These are phyloP conservation scores for Eupsilia transversa DNA, from an alignment of 2,888 invertebrate species.

Conservation along the genomic window DNA sequence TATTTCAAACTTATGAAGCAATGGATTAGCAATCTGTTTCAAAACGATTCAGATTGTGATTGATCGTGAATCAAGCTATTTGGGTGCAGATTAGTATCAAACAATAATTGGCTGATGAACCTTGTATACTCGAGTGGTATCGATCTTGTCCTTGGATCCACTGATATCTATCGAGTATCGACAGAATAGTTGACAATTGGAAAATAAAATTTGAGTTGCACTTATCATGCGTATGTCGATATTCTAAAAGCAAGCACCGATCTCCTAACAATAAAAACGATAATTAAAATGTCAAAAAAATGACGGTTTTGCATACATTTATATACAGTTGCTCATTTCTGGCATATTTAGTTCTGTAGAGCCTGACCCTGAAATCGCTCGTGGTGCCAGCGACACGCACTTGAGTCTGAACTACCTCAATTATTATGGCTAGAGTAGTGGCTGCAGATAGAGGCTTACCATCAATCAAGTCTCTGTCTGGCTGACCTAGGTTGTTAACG, in stretches of 20 bases:
- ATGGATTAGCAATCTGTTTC: no score
- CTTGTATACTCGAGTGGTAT: no score
- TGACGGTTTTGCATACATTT: slow-evolving; percentile 1
- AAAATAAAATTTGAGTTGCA: neutral
- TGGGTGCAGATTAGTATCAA: neutral
- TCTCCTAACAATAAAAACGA: neutral
- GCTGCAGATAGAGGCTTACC: neutral
- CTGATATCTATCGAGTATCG: neutral
- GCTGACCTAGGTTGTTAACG: neutral
- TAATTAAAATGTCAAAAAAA: neutral
- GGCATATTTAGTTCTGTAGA: neutral
- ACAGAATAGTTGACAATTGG: neutral
- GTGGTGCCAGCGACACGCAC: neutral
- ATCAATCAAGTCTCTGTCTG: neutral
- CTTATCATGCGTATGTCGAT: neutral
- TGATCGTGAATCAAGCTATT: no score
- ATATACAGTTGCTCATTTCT: neutral
- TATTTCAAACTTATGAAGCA: no score
- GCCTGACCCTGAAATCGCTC: slow-evolving; percentile 8
- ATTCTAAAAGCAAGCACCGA: neutral
- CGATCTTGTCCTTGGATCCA: no score
- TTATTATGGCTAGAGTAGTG: neutral
- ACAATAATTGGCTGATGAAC: neutral
- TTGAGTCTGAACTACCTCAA: slow-evolving; percentile 2
- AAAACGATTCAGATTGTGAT: no score